Evolutionary conservation across 2,888 invertebrate species (phyloP).

Genomic region (Oscheius sp.): DNA sequence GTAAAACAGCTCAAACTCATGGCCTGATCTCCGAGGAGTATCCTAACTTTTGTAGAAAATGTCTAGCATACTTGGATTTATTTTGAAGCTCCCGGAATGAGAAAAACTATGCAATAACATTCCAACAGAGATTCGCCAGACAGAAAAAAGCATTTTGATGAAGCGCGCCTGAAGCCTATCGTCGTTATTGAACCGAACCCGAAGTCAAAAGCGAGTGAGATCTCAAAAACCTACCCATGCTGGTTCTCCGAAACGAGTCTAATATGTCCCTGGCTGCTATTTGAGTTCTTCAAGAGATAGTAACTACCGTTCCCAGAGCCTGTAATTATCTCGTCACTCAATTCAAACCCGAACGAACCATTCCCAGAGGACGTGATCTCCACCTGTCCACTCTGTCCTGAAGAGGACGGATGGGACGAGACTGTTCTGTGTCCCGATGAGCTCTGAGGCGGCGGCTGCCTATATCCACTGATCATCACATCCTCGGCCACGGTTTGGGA

Average conservation of each 20-base stretch:
- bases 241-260: constrained; percentile 1
- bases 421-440: no score
- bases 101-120: no score
- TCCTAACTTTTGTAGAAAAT: no score
- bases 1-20: no score
- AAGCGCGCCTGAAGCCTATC: no score
- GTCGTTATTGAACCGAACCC: not conserved
- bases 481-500: constrained; percentile 29
- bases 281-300: constrained; percentile 28
- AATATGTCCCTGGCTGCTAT: constrained; percentile 12
- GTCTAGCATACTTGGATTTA: no score
- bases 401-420: no score
- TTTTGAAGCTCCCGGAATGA: no score
- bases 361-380: constrained; percentile 6
- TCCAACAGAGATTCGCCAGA: no score
- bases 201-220: not conserved
- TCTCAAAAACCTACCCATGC: not conserved
- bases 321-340: not conserved
- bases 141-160: no score
- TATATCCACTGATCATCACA: constrained; percentile 36
- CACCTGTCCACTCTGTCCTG: not conserved
- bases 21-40: no score
- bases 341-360: no score
- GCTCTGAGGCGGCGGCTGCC: not conserved
- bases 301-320: constrained; percentile 4